Evolutionary conservation across 2,113 vertebrate genomes (phyloP).

Genomic region (Tauraco erythrolophus): DNA sequence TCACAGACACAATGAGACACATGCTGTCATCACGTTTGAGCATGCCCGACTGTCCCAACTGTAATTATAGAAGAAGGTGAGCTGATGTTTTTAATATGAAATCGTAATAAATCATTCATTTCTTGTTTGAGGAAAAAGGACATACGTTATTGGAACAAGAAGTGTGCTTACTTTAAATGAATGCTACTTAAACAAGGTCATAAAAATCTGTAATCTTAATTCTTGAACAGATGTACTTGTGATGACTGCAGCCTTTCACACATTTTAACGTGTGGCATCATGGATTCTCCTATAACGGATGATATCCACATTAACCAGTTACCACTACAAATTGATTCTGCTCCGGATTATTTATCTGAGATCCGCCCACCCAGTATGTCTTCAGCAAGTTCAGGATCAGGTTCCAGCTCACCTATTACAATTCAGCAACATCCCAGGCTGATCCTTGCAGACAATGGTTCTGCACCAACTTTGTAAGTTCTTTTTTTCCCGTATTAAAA

Average conservation of each 20-base stretch:
- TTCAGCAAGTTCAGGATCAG: conserved; percentile 91
- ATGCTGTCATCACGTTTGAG: conserved; percentile 92
- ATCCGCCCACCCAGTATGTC: conserved; percentile 93
- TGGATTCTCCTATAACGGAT: conserved; percentile 92
- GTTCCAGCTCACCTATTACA: conserved; percentile 92
- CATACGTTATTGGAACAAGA: neutral
- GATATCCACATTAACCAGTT: conserved; percentile 91
- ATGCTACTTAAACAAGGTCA: neutral
- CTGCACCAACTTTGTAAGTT: conserved; percentile 90
- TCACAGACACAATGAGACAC: conserved; percentile 94
- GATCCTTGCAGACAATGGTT: conserved; percentile 82
- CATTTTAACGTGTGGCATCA: conserved; percentile 96
- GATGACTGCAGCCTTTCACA: conserved; percentile 99
- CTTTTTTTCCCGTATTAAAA: neutral
- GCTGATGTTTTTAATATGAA: conserved; percentile 46
- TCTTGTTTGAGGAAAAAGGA: neutral
- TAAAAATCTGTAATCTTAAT: neutral
- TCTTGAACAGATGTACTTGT: conserved; percentile 89
- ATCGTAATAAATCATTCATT: neutral
- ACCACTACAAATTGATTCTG: conserved; percentile 86
- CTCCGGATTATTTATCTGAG: conserved; percentile 88
- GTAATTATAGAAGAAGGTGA: conserved; percentile 95
- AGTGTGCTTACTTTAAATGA: neutral
- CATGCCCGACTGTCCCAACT: conserved; percentile 97
- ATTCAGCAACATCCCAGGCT: conserved; percentile 90